Base-by-base conservation (phyloP, 2,797 vertebrate genomes). In the Orientallactaga sibirica region DNA sequence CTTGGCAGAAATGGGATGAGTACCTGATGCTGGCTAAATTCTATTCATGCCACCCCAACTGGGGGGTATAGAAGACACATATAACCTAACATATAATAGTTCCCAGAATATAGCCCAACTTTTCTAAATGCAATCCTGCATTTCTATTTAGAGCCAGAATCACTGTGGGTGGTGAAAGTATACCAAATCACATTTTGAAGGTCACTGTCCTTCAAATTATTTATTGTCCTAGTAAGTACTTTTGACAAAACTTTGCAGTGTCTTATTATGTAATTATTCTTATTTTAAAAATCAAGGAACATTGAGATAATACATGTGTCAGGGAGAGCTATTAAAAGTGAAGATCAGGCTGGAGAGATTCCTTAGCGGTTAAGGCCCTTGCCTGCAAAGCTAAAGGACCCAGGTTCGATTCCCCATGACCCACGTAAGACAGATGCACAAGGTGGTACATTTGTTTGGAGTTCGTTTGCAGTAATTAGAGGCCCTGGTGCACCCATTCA, bases 121-220 rank as follows among this genome's bases (percentile, higher is more conserved):
- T n/a, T 81, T 29, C 70, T 71, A 48, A 37, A 19, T n/a, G 25
- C 29, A 41, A 62, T 68, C 27, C 12, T 74, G 10, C 67, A 67
- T n/a, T 37, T 84, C 25, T 73, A 5, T 37, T 61, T 75, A 70
- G 85, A 77, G 71, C 33, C 19, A 29, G 18, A 68, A 80, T 52
- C 29, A 64, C 7, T 61, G 27, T n/a, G 22, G 18, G 58, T 67
- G 14, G n/a, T 85, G 48, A 64, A 75, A 18, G 41, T 55, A 52
- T 58, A 25, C 68, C 55, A 87, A 62, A 55, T 76, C 75, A 85
- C 29, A 11, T 82, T 92, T 86, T 81, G 15, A 92, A 90, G 62
- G 27, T 77, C 81, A 77, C 15, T 61, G 33, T n/a, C 27, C 66
- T 90, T 86, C 11, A 82, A 92, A 76, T 16, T 14, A 67, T 66